A percentile compares a stretch with the other conserved stretches of the same genome.
Conservation (phyloP, 2,113 vertebrate species). For the Austrofundulus limnaeus region DNA sequence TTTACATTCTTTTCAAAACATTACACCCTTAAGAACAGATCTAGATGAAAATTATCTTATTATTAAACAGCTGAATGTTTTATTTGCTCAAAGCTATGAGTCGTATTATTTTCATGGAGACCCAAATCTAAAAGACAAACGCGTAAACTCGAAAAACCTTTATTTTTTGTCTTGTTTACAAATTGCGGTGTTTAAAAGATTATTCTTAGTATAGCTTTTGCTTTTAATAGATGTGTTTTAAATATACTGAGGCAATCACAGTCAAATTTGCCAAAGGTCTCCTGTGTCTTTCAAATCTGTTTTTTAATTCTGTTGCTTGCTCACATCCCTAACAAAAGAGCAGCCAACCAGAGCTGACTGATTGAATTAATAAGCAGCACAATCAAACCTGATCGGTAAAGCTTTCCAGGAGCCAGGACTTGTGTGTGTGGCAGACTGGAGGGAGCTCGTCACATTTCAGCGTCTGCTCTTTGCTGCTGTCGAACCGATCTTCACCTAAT, state of each 20-base stretch:
- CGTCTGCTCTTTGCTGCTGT: constrained; percentile 51
- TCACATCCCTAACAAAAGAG: constrained; percentile 66
- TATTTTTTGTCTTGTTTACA: not conserved
- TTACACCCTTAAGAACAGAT: too few relatives aligned
- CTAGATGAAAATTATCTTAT: too few relatives aligned
- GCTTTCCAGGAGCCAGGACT: constrained; percentile 55
- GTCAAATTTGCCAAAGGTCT: constrained; percentile 47
- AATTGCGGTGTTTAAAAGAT: constrained; percentile 40
- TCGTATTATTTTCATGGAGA: too few relatives aligned
- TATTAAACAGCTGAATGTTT: too few relatives aligned
- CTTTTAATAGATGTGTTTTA: constrained; percentile 52
- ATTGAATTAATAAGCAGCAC: constrained; percentile 67
- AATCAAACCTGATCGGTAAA: constrained; percentile 60
- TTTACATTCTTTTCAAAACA: too few relatives aligned
- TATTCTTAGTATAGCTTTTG: constrained; percentile 45
- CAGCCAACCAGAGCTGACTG: constrained; percentile 55
- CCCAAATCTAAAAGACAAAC: too few relatives aligned
- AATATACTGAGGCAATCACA: constrained; percentile 52
- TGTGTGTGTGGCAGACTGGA: constrained; percentile 34
- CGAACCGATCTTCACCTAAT: constrained; percentile 55
- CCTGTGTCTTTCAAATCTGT: constrained; percentile 20
- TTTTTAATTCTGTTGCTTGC: constrained; percentile 24
- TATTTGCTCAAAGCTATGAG: too few relatives aligned
- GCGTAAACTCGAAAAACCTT: too few relatives aligned
- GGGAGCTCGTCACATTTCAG: constrained; percentile 52